Conservation (phyloP, 2,888 invertebrate genomes). For the Apodemia hepburni region DNA sequence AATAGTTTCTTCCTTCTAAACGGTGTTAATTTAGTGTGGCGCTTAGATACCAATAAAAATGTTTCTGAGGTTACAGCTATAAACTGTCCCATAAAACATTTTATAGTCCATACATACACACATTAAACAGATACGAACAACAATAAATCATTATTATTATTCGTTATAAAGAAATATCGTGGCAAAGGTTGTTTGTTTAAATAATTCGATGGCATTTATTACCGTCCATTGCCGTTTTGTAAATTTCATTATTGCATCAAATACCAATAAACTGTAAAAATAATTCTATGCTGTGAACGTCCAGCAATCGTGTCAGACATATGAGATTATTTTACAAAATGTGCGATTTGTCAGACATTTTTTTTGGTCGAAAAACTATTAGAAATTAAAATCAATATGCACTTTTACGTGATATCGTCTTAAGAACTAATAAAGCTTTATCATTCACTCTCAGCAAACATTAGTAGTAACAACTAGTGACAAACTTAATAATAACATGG, state of each 20-base stretch:
- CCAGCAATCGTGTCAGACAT: too few relatives aligned
- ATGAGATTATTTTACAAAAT: too few relatives aligned
- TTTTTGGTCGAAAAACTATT: too few relatives aligned
- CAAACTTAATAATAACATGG: too few relatives aligned
- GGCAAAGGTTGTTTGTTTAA: slow-evolving; percentile 58
- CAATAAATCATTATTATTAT: slow-evolving; percentile 71
- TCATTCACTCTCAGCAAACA: too few relatives aligned
- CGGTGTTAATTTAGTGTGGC: slow-evolving; percentile 38
- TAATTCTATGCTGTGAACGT: not conserved
- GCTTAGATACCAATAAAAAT: slow-evolving; percentile 70
- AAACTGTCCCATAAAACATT: slow-evolving; percentile 69
- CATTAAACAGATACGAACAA: slow-evolving; percentile 67
- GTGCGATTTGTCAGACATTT: too few relatives aligned
- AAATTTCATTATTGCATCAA: slow-evolving; percentile 50
- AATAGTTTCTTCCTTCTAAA: slow-evolving; percentile 17
- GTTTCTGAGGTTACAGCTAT: slow-evolving; percentile 62
- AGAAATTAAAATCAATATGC: too few relatives aligned
- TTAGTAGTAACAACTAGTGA: too few relatives aligned
- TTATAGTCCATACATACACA: slow-evolving; percentile 69
- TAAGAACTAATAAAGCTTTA: too few relatives aligned
- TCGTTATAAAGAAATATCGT: slow-evolving; percentile 60
- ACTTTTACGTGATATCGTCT: too few relatives aligned
- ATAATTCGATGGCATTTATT: slow-evolving; percentile 67
- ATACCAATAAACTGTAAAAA: not conserved
- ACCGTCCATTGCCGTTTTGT: slow-evolving; percentile 57